Conservation (phyloP, 2,888 invertebrate genomes). For the Emmelina monodactyla region DNA sequence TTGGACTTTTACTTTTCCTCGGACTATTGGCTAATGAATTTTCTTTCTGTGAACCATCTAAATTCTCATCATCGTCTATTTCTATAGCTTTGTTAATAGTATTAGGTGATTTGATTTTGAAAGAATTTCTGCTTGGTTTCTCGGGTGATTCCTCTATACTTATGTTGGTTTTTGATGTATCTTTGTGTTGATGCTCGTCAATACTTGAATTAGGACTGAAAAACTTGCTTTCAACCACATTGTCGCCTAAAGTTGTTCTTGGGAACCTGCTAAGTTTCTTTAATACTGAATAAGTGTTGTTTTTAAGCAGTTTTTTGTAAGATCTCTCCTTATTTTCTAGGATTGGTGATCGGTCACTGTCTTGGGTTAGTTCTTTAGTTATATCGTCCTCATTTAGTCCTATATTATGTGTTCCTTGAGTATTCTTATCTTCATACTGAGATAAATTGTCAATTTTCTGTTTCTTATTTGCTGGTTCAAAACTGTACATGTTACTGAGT, state of each 20-base stretch:
- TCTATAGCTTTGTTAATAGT: constrained; percentile 8
- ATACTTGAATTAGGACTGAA: constrained; percentile 31
- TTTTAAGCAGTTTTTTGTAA: constrained; percentile 34
- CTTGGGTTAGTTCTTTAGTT: constrained; percentile 16
- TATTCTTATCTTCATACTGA: constrained; percentile 17
- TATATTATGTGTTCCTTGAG: constrained; percentile 21
- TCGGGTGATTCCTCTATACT: constrained; percentile 30
- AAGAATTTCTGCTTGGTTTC: constrained; percentile 23
- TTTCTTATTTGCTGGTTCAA: constrained; percentile 38
- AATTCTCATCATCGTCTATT: constrained; percentile 18
- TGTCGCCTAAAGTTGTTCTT: constrained; percentile 42
- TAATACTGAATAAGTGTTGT: constrained; percentile 33
- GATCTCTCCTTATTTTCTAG: constrained; percentile 47
- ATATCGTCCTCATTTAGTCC: constrained; percentile 23
- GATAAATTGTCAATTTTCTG: constrained; percentile 26
- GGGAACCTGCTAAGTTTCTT: constrained; percentile 61
- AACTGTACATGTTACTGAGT: constrained; percentile 50
- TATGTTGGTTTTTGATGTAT: constrained; percentile 20
- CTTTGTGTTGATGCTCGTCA: constrained; percentile 8
- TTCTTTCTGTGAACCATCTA: constrained; percentile 37
- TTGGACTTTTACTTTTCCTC: constrained; percentile 29
- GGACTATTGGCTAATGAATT: constrained; percentile 32
- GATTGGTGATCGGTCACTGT: constrained; percentile 43
- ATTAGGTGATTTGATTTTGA: constrained; percentile 19
- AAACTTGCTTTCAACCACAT: constrained; percentile 68